Conservation (phyloP, 2,888 invertebrate species). For the Bruchidius siliquastri region DNA sequence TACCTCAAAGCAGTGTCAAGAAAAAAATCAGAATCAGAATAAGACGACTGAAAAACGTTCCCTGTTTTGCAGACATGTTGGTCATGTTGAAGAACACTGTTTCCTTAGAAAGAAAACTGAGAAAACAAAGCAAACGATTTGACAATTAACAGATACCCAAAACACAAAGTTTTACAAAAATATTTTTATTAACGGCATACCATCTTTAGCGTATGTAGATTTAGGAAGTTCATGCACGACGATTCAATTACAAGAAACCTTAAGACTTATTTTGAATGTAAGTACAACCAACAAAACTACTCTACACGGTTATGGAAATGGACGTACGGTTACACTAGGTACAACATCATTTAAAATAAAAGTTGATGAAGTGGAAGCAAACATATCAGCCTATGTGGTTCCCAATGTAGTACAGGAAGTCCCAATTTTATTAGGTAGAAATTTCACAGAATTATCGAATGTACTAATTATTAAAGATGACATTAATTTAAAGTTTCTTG, state of each 20-base stretch:
- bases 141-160: conserved; percentile 9
- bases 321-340: conserved; percentile 10
- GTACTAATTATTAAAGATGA: conserved; percentile 17
- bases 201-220: conserved; percentile 19
- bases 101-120: conserved; percentile 1
- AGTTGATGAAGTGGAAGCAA: conserved; percentile 13
- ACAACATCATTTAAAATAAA: conserved; percentile 8
- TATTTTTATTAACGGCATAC: conserved; percentile 11
- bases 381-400: conserved; percentile 14
- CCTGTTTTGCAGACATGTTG: conserved; percentile 1
- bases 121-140: conserved; percentile 3
- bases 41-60: not conserved
- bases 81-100: conserved; percentile 6
- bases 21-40: not conserved
- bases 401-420: conserved; percentile 15
- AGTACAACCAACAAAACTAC: conserved; percentile 6
- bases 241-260: conserved; percentile 11
- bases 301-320: conserved; percentile 19
- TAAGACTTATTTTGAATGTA: conserved; percentile 5
- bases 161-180: conserved; percentile 15
- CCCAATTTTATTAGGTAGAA: conserved; percentile 18
- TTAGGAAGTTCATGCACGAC: conserved; percentile 18
- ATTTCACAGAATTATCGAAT: conserved; percentile 15
- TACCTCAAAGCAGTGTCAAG: not conserved
- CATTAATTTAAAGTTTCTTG: conserved; percentile 11